phyloP scores from a whole-genome alignment of 2,797 vertebrate genomes.

The Platyrinchus mystaceus region DNA sequence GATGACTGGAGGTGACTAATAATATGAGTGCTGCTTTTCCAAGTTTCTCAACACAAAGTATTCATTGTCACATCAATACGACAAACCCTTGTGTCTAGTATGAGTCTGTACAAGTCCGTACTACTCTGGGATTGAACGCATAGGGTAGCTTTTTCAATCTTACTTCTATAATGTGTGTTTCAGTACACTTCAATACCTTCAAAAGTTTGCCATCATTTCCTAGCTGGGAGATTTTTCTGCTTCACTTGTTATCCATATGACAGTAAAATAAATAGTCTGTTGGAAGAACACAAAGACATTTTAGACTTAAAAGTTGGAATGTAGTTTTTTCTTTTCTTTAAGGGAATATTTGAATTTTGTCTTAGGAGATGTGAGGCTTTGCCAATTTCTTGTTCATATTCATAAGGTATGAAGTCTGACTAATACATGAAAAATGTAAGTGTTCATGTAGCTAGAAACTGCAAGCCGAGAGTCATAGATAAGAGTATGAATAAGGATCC shows the following conservation, averaged over 20 bases:
- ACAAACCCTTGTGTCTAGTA: background rate
- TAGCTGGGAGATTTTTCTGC: background rate
- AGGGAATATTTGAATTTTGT: background rate
- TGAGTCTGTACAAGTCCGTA: background rate
- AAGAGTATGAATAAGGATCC: background rate
- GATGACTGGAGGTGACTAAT: background rate
- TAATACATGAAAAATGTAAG: slow-evolving; percentile 3
- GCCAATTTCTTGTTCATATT: slow-evolving; percentile 25
- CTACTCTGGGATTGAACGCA: background rate
- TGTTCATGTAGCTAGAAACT: background rate
- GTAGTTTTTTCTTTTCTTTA: background rate
- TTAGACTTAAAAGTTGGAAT: background rate
- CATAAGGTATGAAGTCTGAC: slow-evolving; percentile 14
- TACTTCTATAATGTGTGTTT: background rate
- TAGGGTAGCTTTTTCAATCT: background rate
- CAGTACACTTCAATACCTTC: background rate
- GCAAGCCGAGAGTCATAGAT: background rate
- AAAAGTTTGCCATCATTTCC: slow-evolving; percentile 7
- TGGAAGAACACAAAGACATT: slow-evolving; percentile 8
- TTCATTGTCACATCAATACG: background rate
- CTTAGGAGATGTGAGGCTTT: background rate
- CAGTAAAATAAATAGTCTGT: background rate
- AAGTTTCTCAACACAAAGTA: background rate
- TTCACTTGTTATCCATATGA: background rate
- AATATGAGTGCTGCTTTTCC: background rate